A percentile compares a stretch with the other conserved stretches of the same genome.
Evolutionary conservation across 2,113 vertebrate species (phyloP).

Genomic region (Peromyscus californicus): DNA sequence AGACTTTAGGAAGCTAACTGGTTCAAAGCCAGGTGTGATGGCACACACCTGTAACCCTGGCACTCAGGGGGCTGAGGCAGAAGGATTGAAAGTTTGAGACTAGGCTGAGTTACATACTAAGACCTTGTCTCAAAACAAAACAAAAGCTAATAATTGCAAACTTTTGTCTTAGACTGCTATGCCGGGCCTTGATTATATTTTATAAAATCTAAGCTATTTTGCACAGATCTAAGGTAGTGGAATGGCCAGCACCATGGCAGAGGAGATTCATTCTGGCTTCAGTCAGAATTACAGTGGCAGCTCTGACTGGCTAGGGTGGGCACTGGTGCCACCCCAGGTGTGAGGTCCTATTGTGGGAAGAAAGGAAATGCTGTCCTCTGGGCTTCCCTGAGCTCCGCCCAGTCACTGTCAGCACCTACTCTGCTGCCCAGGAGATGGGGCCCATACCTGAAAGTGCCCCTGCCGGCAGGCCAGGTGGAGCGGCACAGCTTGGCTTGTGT

Average conservation of each 20-base stretch:
- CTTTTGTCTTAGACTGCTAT: neutral
- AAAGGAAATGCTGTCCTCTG: neutral
- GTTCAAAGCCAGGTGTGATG: neutral
- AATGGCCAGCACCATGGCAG: too few species aligned
- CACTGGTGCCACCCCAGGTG: neutral
- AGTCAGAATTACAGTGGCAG: neutral
- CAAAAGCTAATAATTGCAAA: neutral
- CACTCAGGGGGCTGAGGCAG: neutral
- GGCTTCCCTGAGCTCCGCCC: neutral
- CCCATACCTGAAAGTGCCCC: slow-evolving; percentile 92
- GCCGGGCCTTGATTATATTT: rapidly evolving
- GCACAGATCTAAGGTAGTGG: neutral
- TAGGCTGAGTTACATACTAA: neutral
- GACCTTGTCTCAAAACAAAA: neutral
- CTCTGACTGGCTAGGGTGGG: neutral
- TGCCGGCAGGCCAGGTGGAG: slow-evolving; percentile 96
- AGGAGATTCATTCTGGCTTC: neutral
- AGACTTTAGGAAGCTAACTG: neutral
- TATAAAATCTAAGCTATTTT: neutral
- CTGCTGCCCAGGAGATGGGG: neutral
- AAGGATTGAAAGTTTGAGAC: neutral
- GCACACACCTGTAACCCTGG: neutral
- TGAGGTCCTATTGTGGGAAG: neutral
- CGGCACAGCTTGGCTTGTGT: slow-evolving; percentile 89
- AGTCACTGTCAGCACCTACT: neutral